A percentile compares a stretch with the other conserved stretches of the same genome.
These are phyloP conservation scores for Conus betulinus DNA, from an alignment of 1,140 invertebrate genomes.

Conservation along the genomic window DNA sequence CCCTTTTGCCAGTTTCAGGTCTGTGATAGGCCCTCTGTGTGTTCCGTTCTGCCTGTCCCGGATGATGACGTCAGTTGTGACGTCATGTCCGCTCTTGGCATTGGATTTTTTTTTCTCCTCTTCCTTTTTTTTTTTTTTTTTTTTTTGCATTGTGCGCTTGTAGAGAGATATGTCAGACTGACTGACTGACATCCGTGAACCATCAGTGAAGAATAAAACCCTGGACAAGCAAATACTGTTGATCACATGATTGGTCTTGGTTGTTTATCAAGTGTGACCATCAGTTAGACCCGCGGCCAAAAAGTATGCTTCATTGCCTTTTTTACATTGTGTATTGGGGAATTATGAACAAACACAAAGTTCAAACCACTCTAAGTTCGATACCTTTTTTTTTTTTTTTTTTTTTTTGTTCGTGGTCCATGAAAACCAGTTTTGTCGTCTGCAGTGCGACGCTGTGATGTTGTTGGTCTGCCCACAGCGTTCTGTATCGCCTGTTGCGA, in stretches of 20 bases:
- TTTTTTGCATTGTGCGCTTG: neutral
- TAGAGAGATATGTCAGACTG: neutral
- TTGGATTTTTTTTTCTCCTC: neutral
- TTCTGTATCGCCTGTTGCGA: neutral
- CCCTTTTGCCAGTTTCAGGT: constrained; percentile 8
- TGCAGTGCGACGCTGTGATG: neutral
- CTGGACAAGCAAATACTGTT: neutral
- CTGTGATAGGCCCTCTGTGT: constrained; percentile 33
- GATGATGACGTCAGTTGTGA: neutral
- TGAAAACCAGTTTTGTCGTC: too few relatives aligned
- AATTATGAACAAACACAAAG: too few relatives aligned
- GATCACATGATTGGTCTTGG: too few relatives aligned
- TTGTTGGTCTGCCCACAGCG: neutral
- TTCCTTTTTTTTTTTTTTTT: neutral
- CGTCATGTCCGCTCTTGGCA: neutral
- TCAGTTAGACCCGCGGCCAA: too few relatives aligned
- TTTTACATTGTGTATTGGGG: too few relatives aligned
- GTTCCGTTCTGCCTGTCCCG: too few relatives aligned
- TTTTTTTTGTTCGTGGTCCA: too few relatives aligned
- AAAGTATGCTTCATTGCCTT: too few relatives aligned
- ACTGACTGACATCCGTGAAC: neutral
- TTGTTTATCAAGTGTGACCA: too few relatives aligned
- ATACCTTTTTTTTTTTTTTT: too few relatives aligned
- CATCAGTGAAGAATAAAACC: neutral
- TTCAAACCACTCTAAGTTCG: too few relatives aligned